Evolutionary conservation across 2,888 invertebrate species (phyloP).

Genomic region (Nemapogon koenigi): DNA sequence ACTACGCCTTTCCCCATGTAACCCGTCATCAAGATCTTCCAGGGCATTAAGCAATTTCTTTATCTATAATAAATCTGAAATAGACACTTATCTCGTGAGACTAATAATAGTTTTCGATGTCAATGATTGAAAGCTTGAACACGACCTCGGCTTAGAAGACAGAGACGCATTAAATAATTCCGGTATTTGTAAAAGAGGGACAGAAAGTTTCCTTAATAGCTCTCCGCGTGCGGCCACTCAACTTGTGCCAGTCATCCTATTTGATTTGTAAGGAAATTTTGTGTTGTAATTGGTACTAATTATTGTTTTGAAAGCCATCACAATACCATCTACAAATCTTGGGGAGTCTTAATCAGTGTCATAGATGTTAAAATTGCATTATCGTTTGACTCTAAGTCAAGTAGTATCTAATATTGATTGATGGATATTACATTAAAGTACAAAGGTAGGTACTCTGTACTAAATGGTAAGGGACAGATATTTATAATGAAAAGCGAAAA

Average conservation of each 20-base stretch:
- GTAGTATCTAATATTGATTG: too few species aligned
- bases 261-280: constrained; percentile 52
- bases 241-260: constrained; percentile 55
- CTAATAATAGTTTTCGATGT: constrained; percentile 22
- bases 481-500: too few species aligned
- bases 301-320: constrained; percentile 49
- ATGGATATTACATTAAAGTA: too few species aligned
- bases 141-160: constrained; percentile 19
- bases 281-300: constrained; percentile 56
- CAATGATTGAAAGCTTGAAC: constrained; percentile 26
- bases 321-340: constrained; percentile 4
- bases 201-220: constrained; percentile 33
- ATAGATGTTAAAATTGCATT: constrained; percentile 4
- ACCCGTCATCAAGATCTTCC: constrained; percentile 4
- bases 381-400: too few species aligned
- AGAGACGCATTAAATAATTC: constrained; percentile 23
- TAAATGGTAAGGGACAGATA: too few species aligned
- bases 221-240: constrained; percentile 54
- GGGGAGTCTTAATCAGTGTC: constrained; percentile 3
- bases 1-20: neutral
- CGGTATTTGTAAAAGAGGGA: constrained; percentile 28
- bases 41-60: constrained; percentile 6
- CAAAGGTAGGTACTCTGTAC: too few species aligned
- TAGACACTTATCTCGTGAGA: constrained; percentile 21
- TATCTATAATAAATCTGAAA: constrained; percentile 11